phyloP scores from a whole-genome alignment of 2,113 vertebrate species.

The Synodontis membranacea region DNA sequence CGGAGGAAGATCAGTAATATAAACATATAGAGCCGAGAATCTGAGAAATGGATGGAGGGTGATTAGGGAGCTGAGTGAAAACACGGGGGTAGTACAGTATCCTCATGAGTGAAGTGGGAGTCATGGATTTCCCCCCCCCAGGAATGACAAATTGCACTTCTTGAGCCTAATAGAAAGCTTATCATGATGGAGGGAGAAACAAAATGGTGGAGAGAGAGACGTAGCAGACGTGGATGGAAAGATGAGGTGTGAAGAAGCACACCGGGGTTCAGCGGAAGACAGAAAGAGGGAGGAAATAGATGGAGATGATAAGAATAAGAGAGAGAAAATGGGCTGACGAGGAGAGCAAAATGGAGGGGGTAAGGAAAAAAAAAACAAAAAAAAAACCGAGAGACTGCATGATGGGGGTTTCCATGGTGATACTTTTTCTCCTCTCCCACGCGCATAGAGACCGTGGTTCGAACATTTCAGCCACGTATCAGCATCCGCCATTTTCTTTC shows the following conservation, averaged over 20 bases:
- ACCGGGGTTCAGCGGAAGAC: not conserved
- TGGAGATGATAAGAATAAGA: slow-evolving; percentile 7
- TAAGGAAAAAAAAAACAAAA: slow-evolving; percentile 10
- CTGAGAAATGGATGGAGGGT: not conserved
- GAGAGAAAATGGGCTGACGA: slow-evolving; percentile 13
- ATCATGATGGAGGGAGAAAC: slow-evolving; percentile 3
- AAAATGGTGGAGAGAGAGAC: slow-evolving; percentile 8
- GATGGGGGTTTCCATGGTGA: slow-evolving; percentile 61
- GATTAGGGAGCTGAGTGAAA: not conserved
- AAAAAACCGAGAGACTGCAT: slow-evolving; percentile 43
- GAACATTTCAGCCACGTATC: slow-evolving; percentile 29
- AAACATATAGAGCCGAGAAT: not conserved
- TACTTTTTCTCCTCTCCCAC: slow-evolving; percentile 57
- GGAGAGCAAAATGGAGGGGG: slow-evolving; percentile 41
- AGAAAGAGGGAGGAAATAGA: slow-evolving; percentile 10
- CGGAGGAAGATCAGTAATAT: not conserved
- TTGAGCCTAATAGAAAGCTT: slow-evolving; percentile 3
- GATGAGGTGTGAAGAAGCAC: not conserved
- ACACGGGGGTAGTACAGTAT: not conserved
- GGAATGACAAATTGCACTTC: slow-evolving; percentile 35
- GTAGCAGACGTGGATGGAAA: slow-evolving; percentile 7
- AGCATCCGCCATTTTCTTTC: slow-evolving; percentile 36
- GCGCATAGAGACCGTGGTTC: slow-evolving; percentile 47
- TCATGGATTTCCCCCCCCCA: slow-evolving; percentile 45
- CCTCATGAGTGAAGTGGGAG: slow-evolving; percentile 7